Conservation (phyloP, 2,888 invertebrate species). For the Mesorhabditis spiculigera region DNA sequence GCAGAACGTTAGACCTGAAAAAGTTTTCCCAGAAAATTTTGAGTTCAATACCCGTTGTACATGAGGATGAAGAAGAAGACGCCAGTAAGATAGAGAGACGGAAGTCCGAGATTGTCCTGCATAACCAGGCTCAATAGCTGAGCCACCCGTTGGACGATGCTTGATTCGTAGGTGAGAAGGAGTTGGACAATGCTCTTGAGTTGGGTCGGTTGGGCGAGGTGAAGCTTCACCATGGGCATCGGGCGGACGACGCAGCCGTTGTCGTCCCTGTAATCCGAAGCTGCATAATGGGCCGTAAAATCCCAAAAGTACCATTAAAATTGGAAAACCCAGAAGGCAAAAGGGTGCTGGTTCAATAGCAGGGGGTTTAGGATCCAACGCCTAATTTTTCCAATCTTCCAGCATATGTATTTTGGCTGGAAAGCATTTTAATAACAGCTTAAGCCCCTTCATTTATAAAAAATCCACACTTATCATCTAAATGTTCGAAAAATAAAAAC, state of each 20-base stretch:
- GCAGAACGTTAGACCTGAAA: conserved; percentile 78
- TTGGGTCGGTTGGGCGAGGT: conserved; percentile 81
- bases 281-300: neutral
- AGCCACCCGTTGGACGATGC: conserved; percentile 91
- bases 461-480: too few species aligned
- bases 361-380: too few species aligned
- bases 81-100: conserved; percentile 88
- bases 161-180: conserved; percentile 92
- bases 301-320: too few species aligned
- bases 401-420: too few species aligned
- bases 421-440: too few species aligned
- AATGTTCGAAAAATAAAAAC: too few species aligned
- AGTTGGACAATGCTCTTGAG: conserved; percentile 87
- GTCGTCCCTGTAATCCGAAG: conserved; percentile 68
- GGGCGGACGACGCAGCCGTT: conserved; percentile 93
- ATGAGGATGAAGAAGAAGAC: conserved; percentile 93
- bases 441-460: too few species aligned
- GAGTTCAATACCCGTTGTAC: conserved; percentile 73
- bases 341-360: too few species aligned
- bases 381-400: too few species aligned
- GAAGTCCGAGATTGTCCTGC: conserved; percentile 85
- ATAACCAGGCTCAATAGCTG: conserved; percentile 66
- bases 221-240: conserved; percentile 78
- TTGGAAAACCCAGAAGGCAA: too few species aligned
- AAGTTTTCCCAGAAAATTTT: neutral